Evolutionary conservation across 2,888 invertebrate genomes (phyloP), one percentile per base, ranked within the genome.

Genomic region (Alviniconcha strummeri): DNA sequence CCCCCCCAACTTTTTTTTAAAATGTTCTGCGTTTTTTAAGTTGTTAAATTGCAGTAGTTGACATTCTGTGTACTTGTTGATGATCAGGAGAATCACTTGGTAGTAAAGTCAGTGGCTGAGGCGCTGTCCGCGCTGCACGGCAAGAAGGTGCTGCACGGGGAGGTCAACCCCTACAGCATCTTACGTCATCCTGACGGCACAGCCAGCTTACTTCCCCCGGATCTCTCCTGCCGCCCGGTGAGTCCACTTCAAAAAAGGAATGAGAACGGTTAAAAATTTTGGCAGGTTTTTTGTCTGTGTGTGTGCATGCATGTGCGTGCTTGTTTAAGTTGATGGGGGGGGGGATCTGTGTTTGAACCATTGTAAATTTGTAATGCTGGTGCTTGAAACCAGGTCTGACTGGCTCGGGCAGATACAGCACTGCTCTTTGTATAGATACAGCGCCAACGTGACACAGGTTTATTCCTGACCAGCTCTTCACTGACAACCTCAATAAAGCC

Each of bases 81-180:
- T 57, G 36, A 64, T 3, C 84, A 89, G 89, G 81, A 82, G 54
- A 84, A 83, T 5, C 86, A 88, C 75, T 60, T 75, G n/a, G 83
- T 89, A n/a, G 81, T 89, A n/a, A 60, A 81, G 19, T 86, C 88
- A 54, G 81, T 89, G 15, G 81, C 86, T 19, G 82, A 84, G 75
- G 88, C 88, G 4, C 84, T 91, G 55, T 78, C 84, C 7, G 81
- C 81, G 13, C 82, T 91, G n/a, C 91, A 91, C 82, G 84, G 84
- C 13, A 85, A 88, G n/a, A 88, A 87, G 15, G 88, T 88, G 13
- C 84, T 90, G 9, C 90, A 91, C 80, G 91, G 90, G 11, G 90
- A 89, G 82, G 86, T 91, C 15, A 88, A 87, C 77, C 91, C 91
- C n/a, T 85, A 87, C 78, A 87, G 88, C 83, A 87, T 91, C 52